Conservation (phyloP, 2,888 invertebrate species). For the Apotomis capreana region DNA sequence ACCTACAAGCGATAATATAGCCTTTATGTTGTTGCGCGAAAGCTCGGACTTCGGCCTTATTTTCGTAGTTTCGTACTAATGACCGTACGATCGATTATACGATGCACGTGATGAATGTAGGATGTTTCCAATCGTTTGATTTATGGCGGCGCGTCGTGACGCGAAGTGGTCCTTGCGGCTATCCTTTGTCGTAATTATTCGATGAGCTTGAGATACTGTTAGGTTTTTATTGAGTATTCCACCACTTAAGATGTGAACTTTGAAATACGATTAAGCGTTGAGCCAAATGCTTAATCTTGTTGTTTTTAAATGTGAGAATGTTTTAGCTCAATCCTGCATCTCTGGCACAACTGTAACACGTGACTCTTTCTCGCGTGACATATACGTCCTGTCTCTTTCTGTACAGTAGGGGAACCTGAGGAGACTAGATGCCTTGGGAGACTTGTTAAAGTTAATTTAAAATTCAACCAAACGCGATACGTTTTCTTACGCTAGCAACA, state of each 20-base stretch:
- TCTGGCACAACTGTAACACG: no score
- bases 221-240: neutral
- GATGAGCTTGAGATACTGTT: neutral
- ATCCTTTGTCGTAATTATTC: conserved; percentile 2
- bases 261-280: neutral
- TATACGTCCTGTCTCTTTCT: no score
- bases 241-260: neutral
- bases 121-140: conserved; percentile 21
- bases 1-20: neutral
- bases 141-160: conserved; percentile 10
- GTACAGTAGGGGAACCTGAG: no score
- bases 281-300: no score
- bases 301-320: no score
- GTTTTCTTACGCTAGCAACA: no score
- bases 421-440: no score
- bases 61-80: conserved; percentile 5
- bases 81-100: conserved; percentile 21
- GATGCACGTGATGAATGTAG: conserved; percentile 25
- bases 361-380: no score
- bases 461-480: no score
- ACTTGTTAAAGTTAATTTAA: no score
- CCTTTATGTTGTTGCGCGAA: neutral
- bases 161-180: conserved; percentile 11
- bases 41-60: neutral
- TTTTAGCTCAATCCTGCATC: no score